Base-by-base conservation (phyloP, 2,888 invertebrate genomes). In the Pterostichus madidus region DNA sequence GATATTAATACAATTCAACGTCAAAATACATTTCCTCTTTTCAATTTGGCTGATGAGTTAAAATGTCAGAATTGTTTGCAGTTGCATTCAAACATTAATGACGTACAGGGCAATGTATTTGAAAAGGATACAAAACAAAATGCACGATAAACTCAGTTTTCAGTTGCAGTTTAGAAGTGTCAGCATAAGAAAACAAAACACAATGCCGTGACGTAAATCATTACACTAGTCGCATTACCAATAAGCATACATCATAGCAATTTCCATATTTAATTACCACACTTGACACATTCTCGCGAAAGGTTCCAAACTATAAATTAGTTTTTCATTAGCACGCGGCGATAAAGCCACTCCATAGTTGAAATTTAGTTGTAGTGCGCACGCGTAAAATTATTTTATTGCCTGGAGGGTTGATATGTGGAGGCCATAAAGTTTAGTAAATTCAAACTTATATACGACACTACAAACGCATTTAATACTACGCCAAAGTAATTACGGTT, bases 381-480 rank as follows among this genome's bases (percentile, higher is more conserved):
- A 39, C n/a, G 81, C 81, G 61, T 81, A 81, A 75, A 81, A 75
- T 75, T 39, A 81, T 81, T 81, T 81, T 81, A 81, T 81, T 81
- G 81, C 81, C 81, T 53, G 44, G 32, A 75, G 75, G 81, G 75
- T 75, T 81, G 81, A 81, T 81, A 81, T 81, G 81, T 81, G 75
- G 77, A 81, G 81, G 61, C 81, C 75, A 81, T 81, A 81, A 81
- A 81, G 75, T 81, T 81, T 75, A 75, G 59, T 75, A 81, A 81
- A 81, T 81, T 81, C 81, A 81, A 81, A 81, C 81, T 81, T 81
- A 81, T 81, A 81, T 81, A 81, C 81, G 81, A 81, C 81, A 81
- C 81, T 81, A 59, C 81, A 75, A 81, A 80, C 80, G 80, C 80
- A 80, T 81, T 81, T 81, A 81, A 81, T 81, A 75, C 75, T 81